These are phyloP conservation scores for Cistogaster globosa DNA, from an alignment of 2,888 invertebrate genomes.

Conservation along the genomic window DNA sequence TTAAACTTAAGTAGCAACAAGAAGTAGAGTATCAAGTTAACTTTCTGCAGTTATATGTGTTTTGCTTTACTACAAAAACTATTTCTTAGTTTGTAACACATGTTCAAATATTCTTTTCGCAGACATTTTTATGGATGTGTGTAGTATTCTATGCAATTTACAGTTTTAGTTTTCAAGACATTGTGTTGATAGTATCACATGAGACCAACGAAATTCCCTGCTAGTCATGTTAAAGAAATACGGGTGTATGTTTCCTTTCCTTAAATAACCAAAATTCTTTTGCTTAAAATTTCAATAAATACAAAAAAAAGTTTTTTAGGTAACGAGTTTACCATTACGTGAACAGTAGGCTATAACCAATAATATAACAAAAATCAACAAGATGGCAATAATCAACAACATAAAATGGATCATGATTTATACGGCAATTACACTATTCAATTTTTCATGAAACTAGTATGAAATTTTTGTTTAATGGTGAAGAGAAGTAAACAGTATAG, in stretches of 20 bases:
- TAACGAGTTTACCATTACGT: background rate
- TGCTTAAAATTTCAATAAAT: too few species aligned
- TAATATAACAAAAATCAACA: too few species aligned
- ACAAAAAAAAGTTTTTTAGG: too few species aligned
- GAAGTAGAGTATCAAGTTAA: slow-evolving; percentile 28
- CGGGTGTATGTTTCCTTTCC: too few species aligned
- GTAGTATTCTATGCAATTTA: slow-evolving; percentile 10
- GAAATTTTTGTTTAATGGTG: too few species aligned
- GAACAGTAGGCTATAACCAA: background rate
- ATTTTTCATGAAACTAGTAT: too few species aligned
- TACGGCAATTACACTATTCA: too few species aligned
- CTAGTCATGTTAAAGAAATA: background rate
- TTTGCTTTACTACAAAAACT: background rate
- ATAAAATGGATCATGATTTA: too few species aligned
- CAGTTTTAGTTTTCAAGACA: slow-evolving; percentile 18
- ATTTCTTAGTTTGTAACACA: slow-evolving; percentile 13
- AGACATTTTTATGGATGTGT: background rate
- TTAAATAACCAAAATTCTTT: too few species aligned
- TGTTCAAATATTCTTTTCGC: background rate
- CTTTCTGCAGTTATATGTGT: background rate
- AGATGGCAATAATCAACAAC: too few species aligned
- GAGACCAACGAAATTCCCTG: background rate
- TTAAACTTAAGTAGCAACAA: too few species aligned
- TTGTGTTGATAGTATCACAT: slow-evolving; percentile 31
- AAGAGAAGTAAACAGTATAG: too few species aligned